Evolutionary conservation across 1,140 invertebrate species (phyloP).

Genomic region (Micrasema longulum): DNA sequence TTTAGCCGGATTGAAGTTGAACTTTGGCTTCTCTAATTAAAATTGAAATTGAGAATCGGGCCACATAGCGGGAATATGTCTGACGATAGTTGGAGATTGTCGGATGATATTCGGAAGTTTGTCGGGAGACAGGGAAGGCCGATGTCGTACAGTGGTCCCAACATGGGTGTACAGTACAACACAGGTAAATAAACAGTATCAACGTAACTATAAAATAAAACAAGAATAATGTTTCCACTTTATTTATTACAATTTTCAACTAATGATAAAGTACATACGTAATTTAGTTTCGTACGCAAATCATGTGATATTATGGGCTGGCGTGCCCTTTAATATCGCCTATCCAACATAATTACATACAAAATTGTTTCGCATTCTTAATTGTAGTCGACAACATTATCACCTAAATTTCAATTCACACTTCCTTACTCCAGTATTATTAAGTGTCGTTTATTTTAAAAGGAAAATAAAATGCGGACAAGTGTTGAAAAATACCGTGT

Average conservation of each 20-base stretch:
- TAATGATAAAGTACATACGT: conserved; percentile 46
- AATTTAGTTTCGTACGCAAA: conserved; percentile 38
- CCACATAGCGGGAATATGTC: no score
- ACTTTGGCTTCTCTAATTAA: no score
- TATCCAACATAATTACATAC: conserved; percentile 38
- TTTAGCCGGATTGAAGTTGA: no score
- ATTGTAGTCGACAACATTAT: conserved; percentile 24
- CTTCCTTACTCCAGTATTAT: not conserved
- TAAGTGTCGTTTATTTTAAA: not conserved
- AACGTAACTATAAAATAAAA: conserved; percentile 25
- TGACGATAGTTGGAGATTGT: no score
- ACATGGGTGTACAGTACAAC: no score
- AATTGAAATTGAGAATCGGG: no score
- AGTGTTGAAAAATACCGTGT: not conserved
- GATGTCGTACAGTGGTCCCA: no score
- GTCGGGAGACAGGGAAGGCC: no score
- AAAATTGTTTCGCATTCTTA: conserved; percentile 41
- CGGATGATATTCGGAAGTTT: no score
- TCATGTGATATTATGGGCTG: conserved; percentile 13
- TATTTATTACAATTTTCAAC: conserved; percentile 46
- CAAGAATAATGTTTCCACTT: conserved; percentile 21
- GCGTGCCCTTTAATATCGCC: conserved; percentile 18
- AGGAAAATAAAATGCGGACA: conserved; percentile 12
- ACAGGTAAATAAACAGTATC: no score
- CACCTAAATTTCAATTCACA: conserved; percentile 29